Conservation (phyloP, 2,113 vertebrate species). For the Nothobranchius furzeri region DNA sequence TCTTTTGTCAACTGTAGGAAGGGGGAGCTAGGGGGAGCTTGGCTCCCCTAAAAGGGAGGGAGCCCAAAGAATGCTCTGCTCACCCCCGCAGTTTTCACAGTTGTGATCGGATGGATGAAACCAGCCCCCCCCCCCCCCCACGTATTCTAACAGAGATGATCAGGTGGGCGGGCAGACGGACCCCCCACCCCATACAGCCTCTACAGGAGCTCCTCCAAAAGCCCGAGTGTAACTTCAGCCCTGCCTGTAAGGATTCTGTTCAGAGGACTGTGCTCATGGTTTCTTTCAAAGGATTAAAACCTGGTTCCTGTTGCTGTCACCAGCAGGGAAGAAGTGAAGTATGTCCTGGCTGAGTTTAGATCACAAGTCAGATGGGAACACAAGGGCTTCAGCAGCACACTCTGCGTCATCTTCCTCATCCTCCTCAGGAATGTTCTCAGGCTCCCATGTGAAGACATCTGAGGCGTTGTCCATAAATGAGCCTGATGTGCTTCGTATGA, state of each 20-base stretch:
- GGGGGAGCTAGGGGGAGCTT: too few relatives aligned
- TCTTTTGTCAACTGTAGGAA: too few relatives aligned
- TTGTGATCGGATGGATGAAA: too few relatives aligned
- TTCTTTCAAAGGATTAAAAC: not conserved
- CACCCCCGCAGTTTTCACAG: too few relatives aligned
- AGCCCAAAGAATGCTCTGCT: too few relatives aligned
- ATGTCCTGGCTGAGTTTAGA: not conserved
- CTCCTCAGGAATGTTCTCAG: slow-evolving; percentile 77
- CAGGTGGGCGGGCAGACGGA: too few relatives aligned
- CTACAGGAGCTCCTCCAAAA: too few relatives aligned
- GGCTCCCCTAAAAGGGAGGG: too few relatives aligned
- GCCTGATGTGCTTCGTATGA: slow-evolving; percentile 53
- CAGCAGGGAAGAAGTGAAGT: not conserved
- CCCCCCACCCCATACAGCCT: too few relatives aligned
- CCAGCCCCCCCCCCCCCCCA: too few relatives aligned
- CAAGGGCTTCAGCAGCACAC: slow-evolving; percentile 77
- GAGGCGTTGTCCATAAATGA: slow-evolving; percentile 67
- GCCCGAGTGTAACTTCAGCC: too few relatives aligned
- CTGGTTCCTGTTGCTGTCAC: not conserved
- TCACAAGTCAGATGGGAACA: slow-evolving; percentile 77
- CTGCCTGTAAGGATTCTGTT: not conserved
- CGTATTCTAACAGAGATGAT: too few relatives aligned
- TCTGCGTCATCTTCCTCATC: slow-evolving; percentile 79
- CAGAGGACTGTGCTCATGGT: not conserved
- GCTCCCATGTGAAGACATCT: slow-evolving; percentile 78